Conservation (phyloP, 2,888 invertebrate species). For the Protodeltote pygarga region DNA sequence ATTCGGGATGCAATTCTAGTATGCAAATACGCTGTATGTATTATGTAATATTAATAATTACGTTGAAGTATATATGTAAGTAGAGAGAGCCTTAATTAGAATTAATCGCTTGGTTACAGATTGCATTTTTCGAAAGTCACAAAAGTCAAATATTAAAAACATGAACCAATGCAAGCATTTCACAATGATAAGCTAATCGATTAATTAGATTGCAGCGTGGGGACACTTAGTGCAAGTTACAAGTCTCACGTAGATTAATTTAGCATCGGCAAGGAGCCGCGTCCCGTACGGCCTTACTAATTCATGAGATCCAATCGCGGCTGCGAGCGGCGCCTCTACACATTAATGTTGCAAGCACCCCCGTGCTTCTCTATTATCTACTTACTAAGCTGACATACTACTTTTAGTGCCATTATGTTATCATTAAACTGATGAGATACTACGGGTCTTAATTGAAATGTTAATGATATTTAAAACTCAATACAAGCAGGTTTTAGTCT, state of each 20-base stretch:
- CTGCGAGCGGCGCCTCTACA: conserved; percentile 58
- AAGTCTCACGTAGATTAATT: conserved; percentile 61
- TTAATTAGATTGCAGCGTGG: conserved; percentile 43
- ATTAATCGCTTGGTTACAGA: too few relatives aligned
- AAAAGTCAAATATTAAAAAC: too few relatives aligned
- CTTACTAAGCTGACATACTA: conserved; percentile 35
- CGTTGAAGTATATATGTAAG: too few relatives aligned
- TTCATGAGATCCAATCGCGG: conserved; percentile 68
- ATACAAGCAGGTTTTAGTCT: not conserved
- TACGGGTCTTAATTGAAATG: not conserved
- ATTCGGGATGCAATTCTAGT: too few relatives aligned
- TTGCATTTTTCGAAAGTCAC: too few relatives aligned
- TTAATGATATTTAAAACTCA: not conserved
- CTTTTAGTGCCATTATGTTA: conserved; percentile 5
- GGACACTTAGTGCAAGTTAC: conserved; percentile 51
- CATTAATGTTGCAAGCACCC: conserved; percentile 69
- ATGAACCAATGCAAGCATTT: conserved; percentile 11
- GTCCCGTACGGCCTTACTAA: conserved; percentile 62
- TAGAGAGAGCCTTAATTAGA: too few relatives aligned
- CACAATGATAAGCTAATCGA: conserved; percentile 38
- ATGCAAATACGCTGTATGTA: too few relatives aligned
- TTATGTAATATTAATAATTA: too few relatives aligned
- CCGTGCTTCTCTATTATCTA: conserved; percentile 56
- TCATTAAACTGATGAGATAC: conserved; percentile 1
- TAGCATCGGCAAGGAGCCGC: conserved; percentile 47